Percentiles rank a stretch among this genome's conserved stretches.
Evolutionary conservation across 2,113 vertebrate genomes (phyloP).

Genomic region (Coracopsis vasa): DNA sequence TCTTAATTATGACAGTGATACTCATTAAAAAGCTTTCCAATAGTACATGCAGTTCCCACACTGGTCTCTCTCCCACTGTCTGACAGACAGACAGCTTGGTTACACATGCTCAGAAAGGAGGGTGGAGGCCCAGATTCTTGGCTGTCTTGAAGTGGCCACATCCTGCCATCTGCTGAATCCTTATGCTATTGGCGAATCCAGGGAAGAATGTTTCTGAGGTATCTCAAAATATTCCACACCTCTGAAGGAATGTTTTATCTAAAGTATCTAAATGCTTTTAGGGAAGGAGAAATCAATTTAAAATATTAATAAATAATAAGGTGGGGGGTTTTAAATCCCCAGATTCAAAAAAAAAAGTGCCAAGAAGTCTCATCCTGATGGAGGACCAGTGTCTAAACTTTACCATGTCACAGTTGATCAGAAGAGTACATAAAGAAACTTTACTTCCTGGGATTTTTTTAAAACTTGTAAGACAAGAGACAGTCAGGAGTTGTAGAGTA

Average conservation of each 20-base stretch:
- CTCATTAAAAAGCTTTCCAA: conserved; percentile 40
- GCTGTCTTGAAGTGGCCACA: conserved; percentile 69
- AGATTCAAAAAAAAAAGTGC: not conserved
- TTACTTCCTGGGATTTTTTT: not conserved
- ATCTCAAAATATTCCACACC: not conserved
- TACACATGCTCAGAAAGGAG: conserved; percentile 67
- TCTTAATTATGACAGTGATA: conserved; percentile 55
- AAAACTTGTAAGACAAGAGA: not conserved
- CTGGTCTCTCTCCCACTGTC: conserved; percentile 58
- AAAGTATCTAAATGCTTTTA: not conserved
- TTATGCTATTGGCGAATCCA: conserved; percentile 28
- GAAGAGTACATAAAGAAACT: not conserved
- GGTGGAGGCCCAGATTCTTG: conserved; percentile 60
- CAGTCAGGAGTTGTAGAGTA: not conserved
- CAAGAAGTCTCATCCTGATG: not conserved
- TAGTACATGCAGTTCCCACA: conserved; percentile 58
- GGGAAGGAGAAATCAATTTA: not conserved
- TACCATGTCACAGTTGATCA: not conserved
- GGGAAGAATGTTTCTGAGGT: conserved; percentile 20
- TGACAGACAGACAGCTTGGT: conserved; percentile 68
- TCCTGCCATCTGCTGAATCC: conserved; percentile 67
- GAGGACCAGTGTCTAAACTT: not conserved
- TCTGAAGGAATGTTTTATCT: not conserved
- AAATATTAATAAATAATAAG: not conserved
- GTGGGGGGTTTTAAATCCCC: fast-evolving